Conservation (phyloP, 1,140 invertebrate genomes). For the Neotoxoptera formosana region DNA sequence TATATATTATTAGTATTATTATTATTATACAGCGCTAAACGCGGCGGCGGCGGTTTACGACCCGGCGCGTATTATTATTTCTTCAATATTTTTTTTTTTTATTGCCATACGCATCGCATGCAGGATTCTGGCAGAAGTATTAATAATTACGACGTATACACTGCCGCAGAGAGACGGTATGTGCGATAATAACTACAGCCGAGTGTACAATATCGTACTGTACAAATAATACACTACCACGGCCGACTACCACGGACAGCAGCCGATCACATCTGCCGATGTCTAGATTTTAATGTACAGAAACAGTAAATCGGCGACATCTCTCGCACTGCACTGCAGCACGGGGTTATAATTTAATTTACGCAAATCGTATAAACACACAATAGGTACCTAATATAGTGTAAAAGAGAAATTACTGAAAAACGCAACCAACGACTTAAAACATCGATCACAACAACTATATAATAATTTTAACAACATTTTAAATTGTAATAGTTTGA, state of each 20-base stretch:
- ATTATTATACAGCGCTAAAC: neutral
- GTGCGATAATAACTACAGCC: neutral
- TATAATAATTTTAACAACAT: too few species aligned
- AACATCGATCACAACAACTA: too few species aligned
- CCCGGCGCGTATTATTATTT: neutral
- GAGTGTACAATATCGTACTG: neutral
- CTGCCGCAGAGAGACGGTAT: neutral
- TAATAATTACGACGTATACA: too few species aligned
- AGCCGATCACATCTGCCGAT: neutral
- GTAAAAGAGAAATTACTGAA: too few species aligned
- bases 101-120: neutral
- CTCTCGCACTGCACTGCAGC: neutral
- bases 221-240: neutral
- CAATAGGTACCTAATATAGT: too few species aligned
- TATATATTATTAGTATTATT: neutral
- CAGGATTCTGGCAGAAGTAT: neutral
- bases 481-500: too few species aligned
- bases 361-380: too few species aligned
- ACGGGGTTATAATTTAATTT: too few species aligned
- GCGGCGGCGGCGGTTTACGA: neutral
- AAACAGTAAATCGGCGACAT: neutral
- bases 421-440: too few species aligned
- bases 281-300: neutral
- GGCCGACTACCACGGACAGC: too few species aligned
- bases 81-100: neutral